Percentiles rank a stretch among this genome's conserved stretches.
Conservation (phyloP, 2,888 invertebrate species). For the Spodoptera littoralis region DNA sequence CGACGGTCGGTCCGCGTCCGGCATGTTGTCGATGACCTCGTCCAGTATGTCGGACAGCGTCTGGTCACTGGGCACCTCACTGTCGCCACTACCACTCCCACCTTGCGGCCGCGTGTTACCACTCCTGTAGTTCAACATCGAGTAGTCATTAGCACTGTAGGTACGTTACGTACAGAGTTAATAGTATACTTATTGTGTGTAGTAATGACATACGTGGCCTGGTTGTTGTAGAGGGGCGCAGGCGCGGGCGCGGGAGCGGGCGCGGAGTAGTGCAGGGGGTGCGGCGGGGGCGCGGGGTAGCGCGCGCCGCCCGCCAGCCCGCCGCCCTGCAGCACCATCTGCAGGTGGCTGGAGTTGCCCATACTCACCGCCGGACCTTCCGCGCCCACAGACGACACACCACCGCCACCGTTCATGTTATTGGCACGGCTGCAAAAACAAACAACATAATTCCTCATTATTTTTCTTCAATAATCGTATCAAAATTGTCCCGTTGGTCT, state of each 20-base stretch:
- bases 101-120: constrained; percentile 69
- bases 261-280: constrained; percentile 64
- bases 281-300: constrained; percentile 69
- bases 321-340: constrained; percentile 84
- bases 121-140: constrained; percentile 65
- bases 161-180: no score
- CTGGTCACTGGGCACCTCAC: constrained; percentile 89
- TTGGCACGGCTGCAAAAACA: constrained; percentile 63
- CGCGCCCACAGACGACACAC: constrained; percentile 42
- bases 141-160: no score
- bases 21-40: constrained; percentile 94
- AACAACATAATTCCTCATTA: not conserved
- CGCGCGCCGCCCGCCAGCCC: constrained; percentile 67
- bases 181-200: no score
- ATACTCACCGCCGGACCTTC: constrained; percentile 47
- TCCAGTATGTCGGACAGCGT: constrained; percentile 95
- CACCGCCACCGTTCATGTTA: constrained; percentile 73
- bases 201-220: constrained; percentile 66
- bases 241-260: constrained; percentile 69
- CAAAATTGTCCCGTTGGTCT: no score
- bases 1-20: constrained; percentile 87
- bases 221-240: constrained; percentile 69
- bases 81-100: constrained; percentile 74
- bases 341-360: constrained; percentile 75
- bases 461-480: no score